These are phyloP conservation scores for Tenthredo livida DNA, from an alignment of 2,888 invertebrate species.

Conservation along the genomic window DNA sequence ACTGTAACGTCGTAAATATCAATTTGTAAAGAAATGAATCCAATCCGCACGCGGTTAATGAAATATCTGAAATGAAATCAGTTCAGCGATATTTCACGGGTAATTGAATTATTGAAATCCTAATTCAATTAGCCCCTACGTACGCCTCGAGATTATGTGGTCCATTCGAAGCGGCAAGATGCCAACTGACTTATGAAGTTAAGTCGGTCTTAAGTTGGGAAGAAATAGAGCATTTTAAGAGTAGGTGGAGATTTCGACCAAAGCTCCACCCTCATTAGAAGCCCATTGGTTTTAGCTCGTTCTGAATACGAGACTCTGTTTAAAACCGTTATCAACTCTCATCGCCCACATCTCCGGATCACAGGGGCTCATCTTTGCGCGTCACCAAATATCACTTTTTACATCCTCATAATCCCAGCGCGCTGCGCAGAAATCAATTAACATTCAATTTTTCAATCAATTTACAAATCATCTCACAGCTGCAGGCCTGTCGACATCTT, in stretches of 20 bases:
- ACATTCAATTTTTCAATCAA: not conserved
- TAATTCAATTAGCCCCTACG: conserved; percentile 62
- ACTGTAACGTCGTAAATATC: not conserved
- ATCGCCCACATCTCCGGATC: conserved; percentile 25
- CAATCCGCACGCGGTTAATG: conserved; percentile 26
- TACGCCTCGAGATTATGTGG: conserved; percentile 45
- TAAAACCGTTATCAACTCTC: conserved; percentile 47
- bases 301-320: conserved; percentile 50
- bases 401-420: not conserved
- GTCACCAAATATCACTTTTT: not conserved
- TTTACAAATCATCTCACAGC: not conserved
- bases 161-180: conserved; percentile 68
- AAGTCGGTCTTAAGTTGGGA: conserved; percentile 71
- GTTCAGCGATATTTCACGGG: conserved; percentile 60
- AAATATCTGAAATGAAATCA: conserved; percentile 49
- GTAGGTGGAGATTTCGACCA: conserved; percentile 76
- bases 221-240: conserved; percentile 75
- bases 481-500: too few species aligned
- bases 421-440: not conserved
- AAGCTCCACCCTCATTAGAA: conserved; percentile 76
- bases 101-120: conserved; percentile 69
- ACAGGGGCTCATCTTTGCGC: conserved; percentile 16
- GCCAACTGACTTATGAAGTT: conserved; percentile 76
- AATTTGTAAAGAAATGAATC: conserved; percentile 23
- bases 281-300: conserved; percentile 72